Base-by-base conservation (phyloP, 53 echinoderm and acorn worm genomes). In the Stichopus horrens region DNA sequence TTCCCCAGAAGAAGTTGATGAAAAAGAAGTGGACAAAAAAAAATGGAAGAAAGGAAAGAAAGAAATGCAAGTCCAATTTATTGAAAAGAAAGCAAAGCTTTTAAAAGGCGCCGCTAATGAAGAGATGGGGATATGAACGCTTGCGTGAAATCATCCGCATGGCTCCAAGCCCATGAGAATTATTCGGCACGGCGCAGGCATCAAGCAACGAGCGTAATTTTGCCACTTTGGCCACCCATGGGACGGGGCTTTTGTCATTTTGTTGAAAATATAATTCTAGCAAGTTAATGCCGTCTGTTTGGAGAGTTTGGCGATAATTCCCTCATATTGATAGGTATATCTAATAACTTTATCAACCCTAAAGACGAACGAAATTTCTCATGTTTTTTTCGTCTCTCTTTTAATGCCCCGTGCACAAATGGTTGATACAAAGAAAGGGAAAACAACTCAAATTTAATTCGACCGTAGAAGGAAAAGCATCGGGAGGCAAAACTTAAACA, bases 91-190 rank as follows among this genome's bases (percentile, higher is more conserved):
- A 56, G 81, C 81, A 81, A 81, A 81, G 81, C 81, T 57, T 81
- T 81, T 81, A 81, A 81, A 81, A 81, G 81, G 81, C 81, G 57
- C 81, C 81, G 81, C 81, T 81, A 81, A 81, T 81, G 81, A 81
- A 81, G 81, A 81, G 81, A 81, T 58, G 81, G 56, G 58, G 57
- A 79, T 22, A 81, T 58, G 81, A 81, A 81, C 57, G 81, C 81
- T 57, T 81, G 81, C 81, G 81, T 81, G 81, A 81, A 81, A 81
- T 81, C 81, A 57, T 58, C 57, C 21, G 18, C 18, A 81, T 56
- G 81, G 58, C 57, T 58, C 19, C 81, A 54, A 81, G 81, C 81
- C 81, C 81, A 8, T 56, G 81, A 81, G 81, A 81, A 58, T 58
- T 55, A 58, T 57, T 56, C 57, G 37, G 56, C 21, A 81, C 81